These are phyloP conservation scores for Enteromius treurensis DNA, from an alignment of 2,797 vertebrate genomes.

Conservation along the genomic window DNA sequence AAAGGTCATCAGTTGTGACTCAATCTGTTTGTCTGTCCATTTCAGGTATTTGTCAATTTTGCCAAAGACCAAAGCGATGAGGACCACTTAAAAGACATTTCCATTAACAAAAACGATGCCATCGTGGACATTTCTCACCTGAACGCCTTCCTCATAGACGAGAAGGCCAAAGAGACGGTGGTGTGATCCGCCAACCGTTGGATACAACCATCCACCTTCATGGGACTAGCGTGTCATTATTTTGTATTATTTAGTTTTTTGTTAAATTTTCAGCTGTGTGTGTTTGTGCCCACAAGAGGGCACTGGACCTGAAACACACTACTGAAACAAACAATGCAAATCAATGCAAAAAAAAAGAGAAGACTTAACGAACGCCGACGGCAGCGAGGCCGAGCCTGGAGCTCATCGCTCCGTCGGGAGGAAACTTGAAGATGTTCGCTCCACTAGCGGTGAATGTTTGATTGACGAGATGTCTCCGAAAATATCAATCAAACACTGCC, in stretches of 20 bases:
- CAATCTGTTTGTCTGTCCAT: background rate
- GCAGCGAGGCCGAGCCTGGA: constrained; percentile 47
- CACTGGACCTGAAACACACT: constrained; percentile 72
- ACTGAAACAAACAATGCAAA: constrained; percentile 92
- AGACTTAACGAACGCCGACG: constrained; percentile 49
- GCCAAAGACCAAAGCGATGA: constrained; percentile 99
- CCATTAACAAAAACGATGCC: constrained; percentile 91
- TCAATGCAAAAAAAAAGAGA: constrained; percentile 80
- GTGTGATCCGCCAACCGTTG: constrained; percentile 79
- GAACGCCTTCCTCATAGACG: constrained; percentile 86
- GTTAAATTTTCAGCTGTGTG: constrained; percentile 66
- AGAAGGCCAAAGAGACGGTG: constrained; percentile 91
- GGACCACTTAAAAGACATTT: constrained; percentile 94
- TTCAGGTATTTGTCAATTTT: constrained; percentile 98
- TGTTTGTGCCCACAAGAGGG: constrained; percentile 55
- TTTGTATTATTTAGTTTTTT: constrained; percentile 49
- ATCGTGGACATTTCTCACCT: constrained; percentile 88
- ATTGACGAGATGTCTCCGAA: constrained; percentile 77
- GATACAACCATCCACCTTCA: constrained; percentile 6
- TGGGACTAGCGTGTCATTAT: constrained; percentile 40
- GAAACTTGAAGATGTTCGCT: constrained; percentile 63
- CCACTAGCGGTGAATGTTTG: constrained; percentile 53
- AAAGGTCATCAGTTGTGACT: background rate
- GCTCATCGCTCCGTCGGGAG: constrained; percentile 53
- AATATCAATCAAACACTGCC: constrained; percentile 56